Base-by-base conservation (phyloP, 2,888 invertebrate genomes). In the Eupithecia centaureata region DNA sequence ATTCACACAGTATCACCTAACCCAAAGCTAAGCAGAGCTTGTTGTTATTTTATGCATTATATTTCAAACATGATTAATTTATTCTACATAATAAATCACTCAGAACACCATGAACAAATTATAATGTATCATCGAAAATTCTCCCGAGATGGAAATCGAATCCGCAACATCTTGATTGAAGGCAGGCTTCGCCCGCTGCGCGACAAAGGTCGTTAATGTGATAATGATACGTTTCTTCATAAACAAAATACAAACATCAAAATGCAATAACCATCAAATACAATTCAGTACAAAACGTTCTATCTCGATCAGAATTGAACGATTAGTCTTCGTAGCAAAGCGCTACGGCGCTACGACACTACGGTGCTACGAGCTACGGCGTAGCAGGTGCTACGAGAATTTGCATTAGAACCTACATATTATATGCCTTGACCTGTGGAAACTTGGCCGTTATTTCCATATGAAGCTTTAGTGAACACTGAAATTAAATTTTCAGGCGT, bases 351-450 rank as follows among this genome's bases (percentile, higher is more conserved):
- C 69, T 70, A 70, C 71, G 57, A 12, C 56, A 67, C 74, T 75
- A 77, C 79, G 77, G 47, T 47, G 61, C 68, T 72, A 71, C 70
- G 52, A 68, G 67, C 77, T 57, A 57, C 22, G 78, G 52, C 73
- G 78, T 76, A 76, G 78, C 67, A 67, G 30, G 62, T 71, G 72
- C 66, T 56, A 70, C 65, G 70, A 73, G 64, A 67, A 33, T 65
- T 72, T 66, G 35, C 61, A 67, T 68, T 64, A 63, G 54, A 66
- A 63, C 68, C 64, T 67, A 32, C 32, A 10, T n/a, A 32, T 5
- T 32, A 32, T 33, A 66, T 60, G 22, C 65, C 67, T 72, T 72
- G 73, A 74, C 70, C 73, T 64, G 58, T 52, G 35, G 61, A 59
- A 57, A 63, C 64, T 68, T 68, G 66, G n/a, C 5, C 54, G 27